phyloP scores from a whole-genome alignment of 2,797 vertebrate species.

The Furcifer pardalis region DNA sequence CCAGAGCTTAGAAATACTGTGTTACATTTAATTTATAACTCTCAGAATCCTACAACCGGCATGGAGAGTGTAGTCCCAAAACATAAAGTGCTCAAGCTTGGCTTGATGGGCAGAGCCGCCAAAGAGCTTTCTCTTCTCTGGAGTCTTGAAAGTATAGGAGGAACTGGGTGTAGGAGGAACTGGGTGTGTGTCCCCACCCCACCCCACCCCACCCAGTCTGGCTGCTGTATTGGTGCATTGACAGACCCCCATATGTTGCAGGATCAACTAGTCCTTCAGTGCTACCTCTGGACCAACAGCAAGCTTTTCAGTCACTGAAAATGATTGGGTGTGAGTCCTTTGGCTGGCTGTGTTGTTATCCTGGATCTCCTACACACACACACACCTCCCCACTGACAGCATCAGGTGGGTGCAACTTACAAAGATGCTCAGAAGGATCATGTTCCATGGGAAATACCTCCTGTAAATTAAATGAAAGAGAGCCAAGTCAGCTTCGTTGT shows the following conservation, averaged over 20 bases:
- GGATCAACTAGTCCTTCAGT: neutral
- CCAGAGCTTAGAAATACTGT: neutral
- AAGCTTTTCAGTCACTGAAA: neutral
- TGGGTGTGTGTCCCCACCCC: too few species aligned
- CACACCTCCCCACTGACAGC: rapidly evolving
- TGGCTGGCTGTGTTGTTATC: neutral
- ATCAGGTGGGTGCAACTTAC: constrained; percentile 78
- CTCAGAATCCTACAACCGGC: too few species aligned
- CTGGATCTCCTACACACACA: neutral
- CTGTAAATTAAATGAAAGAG: constrained; percentile 71
- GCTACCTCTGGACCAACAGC: neutral
- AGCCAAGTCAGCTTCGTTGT: constrained; percentile 3
- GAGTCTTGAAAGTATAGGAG: neutral
- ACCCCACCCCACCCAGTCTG: too few species aligned
- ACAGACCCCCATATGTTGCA: neutral
- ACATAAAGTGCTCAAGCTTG: too few species aligned
- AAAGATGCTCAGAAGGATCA: constrained; percentile 90
- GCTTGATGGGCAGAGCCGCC: neutral
- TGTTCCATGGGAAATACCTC: constrained; percentile 93
- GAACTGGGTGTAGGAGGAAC: neutral
- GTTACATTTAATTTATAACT: too few species aligned
- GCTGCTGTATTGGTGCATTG: too few species aligned
- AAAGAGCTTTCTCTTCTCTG: neutral
- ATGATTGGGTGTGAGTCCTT: neutral
- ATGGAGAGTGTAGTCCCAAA: too few species aligned